Evolutionary conservation across 2,797 vertebrate genomes (phyloP), one percentile per base, ranked within the genome.

Genomic region (Xenopus petersii): DNA sequence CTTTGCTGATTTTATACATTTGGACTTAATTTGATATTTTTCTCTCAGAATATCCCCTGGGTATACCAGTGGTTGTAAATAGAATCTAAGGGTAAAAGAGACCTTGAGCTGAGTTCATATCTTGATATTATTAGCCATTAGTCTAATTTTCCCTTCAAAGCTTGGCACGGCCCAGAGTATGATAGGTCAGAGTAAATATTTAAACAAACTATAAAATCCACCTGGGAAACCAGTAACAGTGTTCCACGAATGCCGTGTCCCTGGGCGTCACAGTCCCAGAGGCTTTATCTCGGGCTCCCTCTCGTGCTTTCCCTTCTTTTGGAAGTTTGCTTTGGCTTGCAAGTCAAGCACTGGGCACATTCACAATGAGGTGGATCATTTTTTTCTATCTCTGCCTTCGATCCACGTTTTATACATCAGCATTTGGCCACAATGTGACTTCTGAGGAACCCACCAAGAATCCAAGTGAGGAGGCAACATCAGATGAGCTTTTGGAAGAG

Each of bases 401-500:
- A 81, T 91, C 79, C 0, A 86, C 86, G 83, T 21, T 0, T 13
- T 64, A 56, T 49, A 24, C 51, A 75, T 48, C 65, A 74, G 83
- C 86, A 24, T 16, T 71, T 7, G 36, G 5, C 12, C 4, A 80
- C 0, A 33, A 71, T 11, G 59, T 17, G 0, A 5, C 70, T 1
- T 74, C 82, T 15, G 64, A 54, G 0, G 77, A 83, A 6, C 46
- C 73, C 21, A n/a, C 72, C 1, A 65, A 46, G 74, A 51, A 17
- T 33, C 75, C 60, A 26, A 47, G 70, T n/a, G 54, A 63, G 49
- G 80, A 13, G 79, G 79, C 69, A 12, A 64, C 67, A 24, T 87
- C 88, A 0, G 87, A 91, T 0, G 87, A 94, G 67, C 85, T 95
- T 26, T 74, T 84, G 55, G 92, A 96, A 70, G 95, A 97, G 71